Percentiles rank a stretch among this genome's conserved stretches.
phyloP scores from a whole-genome alignment of 1,140 invertebrate genomes.

The Globodera rostochiensis region DNA sequence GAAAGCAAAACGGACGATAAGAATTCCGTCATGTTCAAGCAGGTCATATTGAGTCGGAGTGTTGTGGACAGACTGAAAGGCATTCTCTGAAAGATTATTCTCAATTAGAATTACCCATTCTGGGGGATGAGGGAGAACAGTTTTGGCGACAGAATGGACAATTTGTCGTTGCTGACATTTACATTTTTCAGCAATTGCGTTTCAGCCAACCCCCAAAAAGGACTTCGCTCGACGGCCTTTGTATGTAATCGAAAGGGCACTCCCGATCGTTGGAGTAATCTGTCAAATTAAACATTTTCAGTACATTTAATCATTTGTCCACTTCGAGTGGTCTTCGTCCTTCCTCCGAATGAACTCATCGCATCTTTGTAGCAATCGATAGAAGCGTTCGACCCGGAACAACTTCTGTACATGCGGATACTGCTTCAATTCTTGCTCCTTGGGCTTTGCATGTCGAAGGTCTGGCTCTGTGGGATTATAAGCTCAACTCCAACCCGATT shows the following conservation, averaged over 20 bases:
- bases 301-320: background rate
- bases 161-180: background rate
- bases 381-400: conserved; percentile 13
- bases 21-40: background rate
- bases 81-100: background rate
- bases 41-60: background rate
- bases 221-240: background rate
- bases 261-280: background rate
- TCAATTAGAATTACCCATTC: background rate
- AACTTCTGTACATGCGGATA: conserved; percentile 19
- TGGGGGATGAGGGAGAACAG: conserved; percentile 34
- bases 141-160: conserved; percentile 36
- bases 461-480: background rate
- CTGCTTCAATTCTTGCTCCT: conserved; percentile 10
- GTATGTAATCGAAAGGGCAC: background rate
- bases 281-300: background rate
- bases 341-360: conserved; percentile 11
- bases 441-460: background rate
- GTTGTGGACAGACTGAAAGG: background rate
- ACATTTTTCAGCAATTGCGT: conserved; percentile 8
- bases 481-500: no score
- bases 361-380: conserved; percentile 1
- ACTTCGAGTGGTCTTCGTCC: conserved; percentile 9
- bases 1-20: conserved; percentile 26
- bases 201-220: background rate